Percentiles rank a stretch among this genome's conserved stretches.
Evolutionary conservation across 2,797 vertebrate species (phyloP).

Genomic region (Urophycis tenuis): DNA sequence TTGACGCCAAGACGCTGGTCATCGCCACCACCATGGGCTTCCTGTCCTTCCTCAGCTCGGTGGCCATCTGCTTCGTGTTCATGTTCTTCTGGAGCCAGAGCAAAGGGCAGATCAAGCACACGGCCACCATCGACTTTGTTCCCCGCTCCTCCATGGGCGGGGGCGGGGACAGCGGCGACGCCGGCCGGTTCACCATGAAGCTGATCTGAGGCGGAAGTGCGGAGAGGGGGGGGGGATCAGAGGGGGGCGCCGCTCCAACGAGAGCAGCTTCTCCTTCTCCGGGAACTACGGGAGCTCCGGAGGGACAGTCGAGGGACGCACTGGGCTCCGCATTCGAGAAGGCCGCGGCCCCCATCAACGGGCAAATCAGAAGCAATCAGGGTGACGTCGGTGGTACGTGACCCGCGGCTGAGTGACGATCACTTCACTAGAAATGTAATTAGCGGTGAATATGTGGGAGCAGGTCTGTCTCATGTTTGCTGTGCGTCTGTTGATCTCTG

Average conservation of each 20-base stretch:
- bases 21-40: slow-evolving; percentile 85
- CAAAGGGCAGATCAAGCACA: slow-evolving; percentile 83
- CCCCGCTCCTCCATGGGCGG: slow-evolving; percentile 71
- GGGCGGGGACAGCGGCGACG: slow-evolving; percentile 64
- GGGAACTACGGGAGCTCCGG: not conserved
- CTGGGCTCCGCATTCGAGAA: slow-evolving; percentile 9
- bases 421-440: slow-evolving; percentile 34
- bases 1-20: slow-evolving; percentile 77
- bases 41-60: slow-evolving; percentile 85
- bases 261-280: slow-evolving; percentile 16
- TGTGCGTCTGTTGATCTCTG: slow-evolving; percentile 22
- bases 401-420: slow-evolving; percentile 36
- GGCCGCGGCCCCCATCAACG: slow-evolving; percentile 8
- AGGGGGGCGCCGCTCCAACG: not conserved
- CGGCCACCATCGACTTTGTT: slow-evolving; percentile 80
- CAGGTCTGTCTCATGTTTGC: slow-evolving; percentile 16
- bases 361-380: slow-evolving; percentile 23
- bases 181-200: slow-evolving; percentile 76
- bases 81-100: slow-evolving; percentile 90
- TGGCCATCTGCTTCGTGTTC: slow-evolving; percentile 84
- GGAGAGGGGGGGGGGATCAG: not conserved
- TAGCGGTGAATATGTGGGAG: slow-evolving; percentile 18
- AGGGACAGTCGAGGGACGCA: slow-evolving; percentile 24
- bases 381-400: slow-evolving; percentile 2
- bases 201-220: slow-evolving; percentile 69